phyloP scores from a whole-genome alignment of 2,113 vertebrate species.

The Platichthys flesus region DNA sequence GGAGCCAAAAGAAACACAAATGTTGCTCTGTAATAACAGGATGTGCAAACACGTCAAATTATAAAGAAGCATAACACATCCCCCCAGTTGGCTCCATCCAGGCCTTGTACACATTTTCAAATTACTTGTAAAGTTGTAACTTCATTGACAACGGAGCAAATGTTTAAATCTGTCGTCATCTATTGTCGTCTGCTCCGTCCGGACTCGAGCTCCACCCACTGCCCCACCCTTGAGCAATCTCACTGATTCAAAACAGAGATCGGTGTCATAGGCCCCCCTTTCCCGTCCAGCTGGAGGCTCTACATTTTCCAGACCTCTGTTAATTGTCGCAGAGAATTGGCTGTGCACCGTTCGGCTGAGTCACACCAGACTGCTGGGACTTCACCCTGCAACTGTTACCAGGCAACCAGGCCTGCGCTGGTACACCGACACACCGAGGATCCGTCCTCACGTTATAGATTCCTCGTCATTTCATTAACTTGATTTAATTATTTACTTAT shows the following conservation, averaged over 20 bases:
- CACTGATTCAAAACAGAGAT: background rate
- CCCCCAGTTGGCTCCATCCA: too few relatives aligned
- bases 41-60: too few relatives aligned
- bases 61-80: too few relatives aligned
- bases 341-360: constrained; percentile 62
- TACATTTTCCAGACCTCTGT: constrained; percentile 54
- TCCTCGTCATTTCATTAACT: background rate
- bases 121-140: too few relatives aligned
- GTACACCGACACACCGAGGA: constrained; percentile 54
- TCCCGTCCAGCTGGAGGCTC: background rate
- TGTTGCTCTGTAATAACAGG: too few relatives aligned
- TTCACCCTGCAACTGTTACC: constrained; percentile 65
- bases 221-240: background rate
- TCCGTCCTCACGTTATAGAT: constrained; percentile 4
- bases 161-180: background rate
- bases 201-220: background rate
- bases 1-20: too few relatives aligned
- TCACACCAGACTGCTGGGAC: constrained; percentile 53
- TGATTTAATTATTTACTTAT: constrained; percentile 41
- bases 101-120: too few relatives aligned
- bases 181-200: background rate
- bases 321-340: constrained; percentile 61
- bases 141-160: background rate
- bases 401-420: constrained; percentile 61
- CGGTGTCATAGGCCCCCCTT: background rate